Conservation (phyloP, 2,113 vertebrate species). For the Pavo muticus region DNA sequence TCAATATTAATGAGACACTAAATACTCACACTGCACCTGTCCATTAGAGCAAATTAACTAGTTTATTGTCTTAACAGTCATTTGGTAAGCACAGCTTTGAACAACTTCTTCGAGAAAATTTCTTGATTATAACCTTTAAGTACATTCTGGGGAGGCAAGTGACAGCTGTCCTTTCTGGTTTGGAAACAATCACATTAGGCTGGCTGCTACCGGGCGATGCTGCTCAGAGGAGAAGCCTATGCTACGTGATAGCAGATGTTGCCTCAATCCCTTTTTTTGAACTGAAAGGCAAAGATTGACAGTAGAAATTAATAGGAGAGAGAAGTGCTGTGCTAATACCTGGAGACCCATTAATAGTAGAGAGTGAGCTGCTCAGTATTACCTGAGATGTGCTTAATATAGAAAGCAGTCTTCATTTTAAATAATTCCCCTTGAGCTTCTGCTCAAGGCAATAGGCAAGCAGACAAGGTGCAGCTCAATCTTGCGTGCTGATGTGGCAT, state of each 20-base stretch:
- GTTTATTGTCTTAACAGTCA: constrained; percentile 11
- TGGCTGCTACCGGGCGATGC: not conserved
- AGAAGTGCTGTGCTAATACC: not conserved
- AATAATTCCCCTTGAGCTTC: not conserved
- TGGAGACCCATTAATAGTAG: not conserved
- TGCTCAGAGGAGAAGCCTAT: not conserved
- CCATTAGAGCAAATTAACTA: constrained; percentile 37
- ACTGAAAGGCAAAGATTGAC: not conserved
- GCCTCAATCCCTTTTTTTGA: not conserved
- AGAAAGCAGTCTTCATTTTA: not conserved
- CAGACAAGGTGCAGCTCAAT: not conserved
- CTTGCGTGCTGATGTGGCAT: not conserved
- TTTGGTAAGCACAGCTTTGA: constrained; percentile 33
- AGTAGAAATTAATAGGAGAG: not conserved
- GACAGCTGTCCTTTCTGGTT: constrained; percentile 7
- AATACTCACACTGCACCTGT: constrained; percentile 18
- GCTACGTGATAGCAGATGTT: not conserved
- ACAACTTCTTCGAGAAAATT: constrained; percentile 4
- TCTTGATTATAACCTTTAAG: constrained; percentile 2
- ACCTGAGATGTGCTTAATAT: not conserved
- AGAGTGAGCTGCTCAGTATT: not conserved
- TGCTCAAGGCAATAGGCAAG: not conserved
- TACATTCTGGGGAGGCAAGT: not conserved
- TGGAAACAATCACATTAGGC: not conserved
- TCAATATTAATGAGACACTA: constrained; percentile 38